Evolutionary conservation across 2,888 invertebrate genomes (phyloP).

Genomic region (Philopedon plagiatum): DNA sequence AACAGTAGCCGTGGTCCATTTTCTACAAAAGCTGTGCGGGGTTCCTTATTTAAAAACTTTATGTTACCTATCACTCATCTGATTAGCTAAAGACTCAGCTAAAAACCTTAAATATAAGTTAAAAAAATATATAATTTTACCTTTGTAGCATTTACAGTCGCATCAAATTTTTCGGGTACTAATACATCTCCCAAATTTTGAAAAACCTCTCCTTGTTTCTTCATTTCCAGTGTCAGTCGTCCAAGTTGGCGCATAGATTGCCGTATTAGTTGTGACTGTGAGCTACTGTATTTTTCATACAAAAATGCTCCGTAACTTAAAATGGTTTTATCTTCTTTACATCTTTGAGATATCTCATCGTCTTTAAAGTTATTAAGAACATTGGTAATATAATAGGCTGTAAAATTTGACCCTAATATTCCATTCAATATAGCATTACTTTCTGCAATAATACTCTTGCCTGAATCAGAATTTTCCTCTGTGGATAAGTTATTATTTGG

Average conservation of each 20-base stretch:
- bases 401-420: constrained; percentile 25
- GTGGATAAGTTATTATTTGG: background rate
- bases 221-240: constrained; percentile 27
- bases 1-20: too few relatives aligned
- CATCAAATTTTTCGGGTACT: constrained; percentile 36
- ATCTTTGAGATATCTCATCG: constrained; percentile 33
- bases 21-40: too few relatives aligned
- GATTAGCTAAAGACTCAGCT: too few relatives aligned
- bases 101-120: too few relatives aligned
- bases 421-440: constrained; percentile 40
- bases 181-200: constrained; percentile 30
- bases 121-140: too few relatives aligned
- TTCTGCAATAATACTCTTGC: constrained; percentile 20
- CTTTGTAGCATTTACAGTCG: constrained; percentile 35
- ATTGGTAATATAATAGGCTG: constrained; percentile 26
- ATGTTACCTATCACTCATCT: too few relatives aligned
- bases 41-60: too few relatives aligned
- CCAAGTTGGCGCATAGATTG: constrained; percentile 43
- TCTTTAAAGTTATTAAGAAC: constrained; percentile 36
- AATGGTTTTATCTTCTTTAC: constrained; percentile 21
- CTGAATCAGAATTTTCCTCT: background rate
- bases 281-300: constrained; percentile 47
- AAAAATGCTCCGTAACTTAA: constrained; percentile 43
- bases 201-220: constrained; percentile 9
- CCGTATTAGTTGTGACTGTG: constrained; percentile 38